Evolutionary conservation across 2,113 vertebrate genomes (phyloP).

Genomic region (Scytalopus superciliaris): DNA sequence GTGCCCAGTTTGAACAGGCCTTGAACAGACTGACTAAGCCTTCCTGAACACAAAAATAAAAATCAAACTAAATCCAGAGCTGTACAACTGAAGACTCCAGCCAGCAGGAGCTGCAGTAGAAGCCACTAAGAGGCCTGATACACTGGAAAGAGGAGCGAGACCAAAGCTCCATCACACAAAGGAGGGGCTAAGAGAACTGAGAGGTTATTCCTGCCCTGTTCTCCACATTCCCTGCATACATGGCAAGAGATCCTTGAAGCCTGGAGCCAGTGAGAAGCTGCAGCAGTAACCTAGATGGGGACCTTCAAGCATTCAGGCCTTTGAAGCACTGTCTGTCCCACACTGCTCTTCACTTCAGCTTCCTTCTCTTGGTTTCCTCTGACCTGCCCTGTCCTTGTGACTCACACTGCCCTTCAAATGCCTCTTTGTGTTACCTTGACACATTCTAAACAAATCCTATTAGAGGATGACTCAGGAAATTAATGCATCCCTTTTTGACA

Average conservation of each 20-base stretch:
- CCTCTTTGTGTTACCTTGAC: neutral
- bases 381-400: neutral
- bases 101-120: neutral
- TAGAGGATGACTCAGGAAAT: neutral
- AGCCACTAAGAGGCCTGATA: neutral
- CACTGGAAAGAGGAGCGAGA: neutral
- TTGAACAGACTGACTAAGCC: neutral
- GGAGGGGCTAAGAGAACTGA: neutral
- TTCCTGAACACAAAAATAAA: neutral
- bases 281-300: neutral
- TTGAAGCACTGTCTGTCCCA: neutral
- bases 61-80: neutral
- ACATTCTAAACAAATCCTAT: neutral
- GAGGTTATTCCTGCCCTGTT: neutral
- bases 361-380: neutral
- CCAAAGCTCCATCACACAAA: neutral
- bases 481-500: neutral
- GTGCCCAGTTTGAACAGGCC: neutral
- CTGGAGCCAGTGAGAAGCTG: neutral
- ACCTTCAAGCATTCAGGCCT: neutral
- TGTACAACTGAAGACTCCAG: neutral
- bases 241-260: neutral
- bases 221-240: neutral
- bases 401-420: neutral
- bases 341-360: neutral